Evolutionary conservation across 2,113 vertebrate species (phyloP), one percentile per base, ranked within the genome.

Genomic region (Corythornis madagascariensis): DNA sequence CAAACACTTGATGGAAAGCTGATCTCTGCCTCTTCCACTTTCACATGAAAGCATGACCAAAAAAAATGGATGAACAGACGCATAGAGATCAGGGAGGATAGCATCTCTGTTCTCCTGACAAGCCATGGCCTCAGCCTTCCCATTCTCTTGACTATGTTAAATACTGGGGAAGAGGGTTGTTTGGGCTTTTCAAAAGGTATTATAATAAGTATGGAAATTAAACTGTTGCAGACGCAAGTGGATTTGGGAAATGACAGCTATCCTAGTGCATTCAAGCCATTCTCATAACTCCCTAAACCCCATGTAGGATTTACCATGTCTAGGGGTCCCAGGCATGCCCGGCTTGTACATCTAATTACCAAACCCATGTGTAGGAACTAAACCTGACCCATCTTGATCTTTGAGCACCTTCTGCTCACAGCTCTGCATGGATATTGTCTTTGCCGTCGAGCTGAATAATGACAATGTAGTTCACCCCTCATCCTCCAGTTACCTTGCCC

Each of bases 391-490:
- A 3, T 65, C 35, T 45, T 43, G 56, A 61, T 40, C 29, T 18
- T 43, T 47, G 7, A 56, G 26, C 20, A 40, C 29, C 10, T 73
- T 45, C 55, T 61, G 56, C 22, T 67, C 24, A 7, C 33, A 22
- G 38, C 24, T 70, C 21, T 80, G 33, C 22, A 1, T 2, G 6
- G 38, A 13, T 22, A 20, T 42, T 22, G 61, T 6, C 14, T 88
- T 76, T 63, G 18, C 13, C 26, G 45, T 53, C 28, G 40, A 40
- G 29, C 35, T 48, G 45, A 73, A 22, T 22, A 48, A 67, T 7
- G 10, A 24, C 31, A 40, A 26, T 0, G 0, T 20, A 13, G 64
- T 64, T 60, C 45, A 48, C 22, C 6, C 33, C 24, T 35, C 19
- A 10, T 40, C 13, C 48, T 19, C 55, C 0, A 0, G 16, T 53